Percentiles rank a stretch among this genome's conserved stretches.
These are phyloP conservation scores for Rhinolophus ferrumequinum DNA, from an alignment of 2,113 vertebrate species.

Conservation along the genomic window DNA sequence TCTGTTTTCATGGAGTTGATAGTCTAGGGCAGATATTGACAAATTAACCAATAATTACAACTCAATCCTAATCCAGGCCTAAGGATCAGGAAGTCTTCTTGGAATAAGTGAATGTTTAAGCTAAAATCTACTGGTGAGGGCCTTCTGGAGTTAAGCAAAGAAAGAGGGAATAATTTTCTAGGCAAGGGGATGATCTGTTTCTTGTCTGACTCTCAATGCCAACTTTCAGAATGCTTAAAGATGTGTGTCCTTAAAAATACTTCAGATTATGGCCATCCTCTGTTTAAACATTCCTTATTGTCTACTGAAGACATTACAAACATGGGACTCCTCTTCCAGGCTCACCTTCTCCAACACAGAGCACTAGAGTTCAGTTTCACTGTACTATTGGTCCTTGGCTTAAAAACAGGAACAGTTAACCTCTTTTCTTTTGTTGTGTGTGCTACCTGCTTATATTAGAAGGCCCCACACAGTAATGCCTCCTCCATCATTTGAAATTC, in stretches of 20 bases:
- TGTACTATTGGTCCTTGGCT: background rate
- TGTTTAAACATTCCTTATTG: background rate
- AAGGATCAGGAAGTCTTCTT: background rate
- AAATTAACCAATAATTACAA: background rate
- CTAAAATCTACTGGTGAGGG: background rate
- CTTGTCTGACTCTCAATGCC: background rate
- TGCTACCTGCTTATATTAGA: background rate
- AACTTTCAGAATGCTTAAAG: background rate
- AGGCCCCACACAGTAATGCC: background rate
- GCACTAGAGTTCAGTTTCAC: background rate
- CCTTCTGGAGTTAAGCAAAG: background rate
- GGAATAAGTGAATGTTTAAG: background rate
- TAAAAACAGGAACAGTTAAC: background rate
- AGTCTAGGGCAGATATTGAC: background rate
- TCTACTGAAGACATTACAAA: conserved; percentile 45
- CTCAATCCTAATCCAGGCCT: background rate
- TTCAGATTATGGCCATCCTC: background rate
- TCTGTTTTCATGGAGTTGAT: background rate
- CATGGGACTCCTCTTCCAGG: background rate
- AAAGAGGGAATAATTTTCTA: background rate
- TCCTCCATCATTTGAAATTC: background rate
- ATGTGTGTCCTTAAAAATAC: background rate
- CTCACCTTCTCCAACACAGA: conserved; percentile 51
- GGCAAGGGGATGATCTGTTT: background rate
- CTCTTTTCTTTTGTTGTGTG: conserved; percentile 4